Conservation (phyloP, 2,888 invertebrate species). For the Trichopria drosophilae region DNA sequence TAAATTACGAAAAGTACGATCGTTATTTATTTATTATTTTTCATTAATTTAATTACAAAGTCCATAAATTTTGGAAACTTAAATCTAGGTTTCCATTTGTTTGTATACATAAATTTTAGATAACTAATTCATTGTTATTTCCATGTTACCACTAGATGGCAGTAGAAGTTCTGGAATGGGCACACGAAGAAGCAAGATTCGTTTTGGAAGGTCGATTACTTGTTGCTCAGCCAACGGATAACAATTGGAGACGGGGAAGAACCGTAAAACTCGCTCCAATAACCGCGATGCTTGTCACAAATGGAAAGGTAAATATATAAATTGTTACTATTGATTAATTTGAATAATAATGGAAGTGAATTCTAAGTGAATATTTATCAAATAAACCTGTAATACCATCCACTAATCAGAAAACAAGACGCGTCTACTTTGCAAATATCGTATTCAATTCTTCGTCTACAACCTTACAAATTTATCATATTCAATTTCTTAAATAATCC, state of each 20-base stretch:
- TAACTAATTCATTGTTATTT: slow-evolving; percentile 7
- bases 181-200: slow-evolving; percentile 88
- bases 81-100: background rate
- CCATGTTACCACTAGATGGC: slow-evolving; percentile 71
- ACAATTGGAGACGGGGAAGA: slow-evolving; percentile 86
- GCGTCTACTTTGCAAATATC: too few relatives aligned
- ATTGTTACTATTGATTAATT: too few relatives aligned
- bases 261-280: slow-evolving; percentile 86
- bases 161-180: slow-evolving; percentile 91
- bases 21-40: too few relatives aligned
- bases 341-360: too few relatives aligned
- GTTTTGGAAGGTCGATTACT: slow-evolving; percentile 86
- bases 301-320: slow-evolving; percentile 75
- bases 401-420: too few relatives aligned
- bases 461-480: too few relatives aligned
- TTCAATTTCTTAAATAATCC: too few relatives aligned
- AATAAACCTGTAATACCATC: too few relatives aligned
- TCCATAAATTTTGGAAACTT: slow-evolving; percentile 8
- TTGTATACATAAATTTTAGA: background rate
- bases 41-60: slow-evolving; percentile 40
- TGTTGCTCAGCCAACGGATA: slow-evolving; percentile 87
- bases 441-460: background rate
- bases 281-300: slow-evolving; percentile 86
- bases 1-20: slow-evolving; percentile 77
- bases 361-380: too few relatives aligned